A percentile compares a stretch with the other conserved stretches of the same genome.
Evolutionary conservation across 2,888 invertebrate genomes (phyloP).

Genomic region (Xiphydria camelus): DNA sequence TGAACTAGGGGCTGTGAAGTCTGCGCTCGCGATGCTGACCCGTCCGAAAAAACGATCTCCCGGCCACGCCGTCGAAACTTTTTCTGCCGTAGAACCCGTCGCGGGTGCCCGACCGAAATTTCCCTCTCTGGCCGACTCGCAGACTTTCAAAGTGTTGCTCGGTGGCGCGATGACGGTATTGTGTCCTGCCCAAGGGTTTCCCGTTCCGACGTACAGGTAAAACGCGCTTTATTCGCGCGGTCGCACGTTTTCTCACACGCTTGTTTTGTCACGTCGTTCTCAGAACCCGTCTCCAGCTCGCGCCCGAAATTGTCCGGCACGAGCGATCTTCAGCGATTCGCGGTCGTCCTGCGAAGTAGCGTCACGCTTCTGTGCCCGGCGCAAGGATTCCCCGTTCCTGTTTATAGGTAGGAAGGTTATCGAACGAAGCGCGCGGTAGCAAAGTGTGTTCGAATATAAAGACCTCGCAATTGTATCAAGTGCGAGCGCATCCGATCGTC

Average conservation of each 20-base stretch:
- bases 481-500: no score
- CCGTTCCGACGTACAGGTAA: slow-evolving; percentile 61
- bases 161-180: slow-evolving; percentile 58
- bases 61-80: no score
- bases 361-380: slow-evolving; percentile 59
- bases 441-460: no score
- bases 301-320: slow-evolving; percentile 61
- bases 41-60: no score
- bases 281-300: slow-evolving; percentile 65
- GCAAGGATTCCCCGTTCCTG: slow-evolving; percentile 59
- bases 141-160: slow-evolving; percentile 52
- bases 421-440: no score
- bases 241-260: no score
- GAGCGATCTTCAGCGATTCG: slow-evolving; percentile 52
- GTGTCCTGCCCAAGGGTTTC: slow-evolving; percentile 63
- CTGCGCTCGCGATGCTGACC: no score
- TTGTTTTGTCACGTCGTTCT: no score
- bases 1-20: not conserved
- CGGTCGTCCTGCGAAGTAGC: slow-evolving; percentile 43
- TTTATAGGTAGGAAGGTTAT: slow-evolving; percentile 57
- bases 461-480: no score
- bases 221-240: no score
- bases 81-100: slow-evolving; percentile 60
- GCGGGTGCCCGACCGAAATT: slow-evolving; percentile 67
- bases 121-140: slow-evolving; percentile 60